A percentile compares a stretch with the other conserved stretches of the same genome.
phyloP scores from a whole-genome alignment of 2,797 vertebrate species.

The Dicrostonyx torquatus region DNA sequence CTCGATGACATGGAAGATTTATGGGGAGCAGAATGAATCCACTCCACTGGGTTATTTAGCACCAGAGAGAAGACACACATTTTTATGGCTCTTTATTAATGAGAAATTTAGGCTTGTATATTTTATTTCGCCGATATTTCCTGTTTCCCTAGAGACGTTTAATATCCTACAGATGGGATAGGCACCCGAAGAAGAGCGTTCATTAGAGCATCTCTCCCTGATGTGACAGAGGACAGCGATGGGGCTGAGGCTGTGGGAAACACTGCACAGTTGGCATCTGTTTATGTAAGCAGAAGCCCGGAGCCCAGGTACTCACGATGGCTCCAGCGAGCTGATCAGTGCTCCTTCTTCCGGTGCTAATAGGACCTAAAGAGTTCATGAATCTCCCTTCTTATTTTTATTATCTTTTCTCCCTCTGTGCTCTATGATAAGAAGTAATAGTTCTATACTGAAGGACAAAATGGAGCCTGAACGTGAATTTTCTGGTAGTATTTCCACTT shows the following conservation, averaged over 20 bases:
- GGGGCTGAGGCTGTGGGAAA: not conserved
- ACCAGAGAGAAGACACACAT: not conserved
- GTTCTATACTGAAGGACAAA: not conserved
- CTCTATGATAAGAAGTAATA: not conserved
- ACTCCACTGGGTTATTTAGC: not conserved
- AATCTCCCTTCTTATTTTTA: not conserved
- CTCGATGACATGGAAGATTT: not conserved
- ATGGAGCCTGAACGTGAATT: not conserved
- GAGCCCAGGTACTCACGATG: not conserved
- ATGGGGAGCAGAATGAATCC: not conserved
- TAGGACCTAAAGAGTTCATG: not conserved
- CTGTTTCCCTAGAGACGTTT: constrained; percentile 17
- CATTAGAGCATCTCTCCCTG: not conserved
- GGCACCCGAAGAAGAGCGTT: not conserved
- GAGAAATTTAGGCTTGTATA: not conserved
- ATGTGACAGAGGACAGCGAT: not conserved
- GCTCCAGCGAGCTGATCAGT: no score
- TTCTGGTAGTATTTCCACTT: constrained; percentile 24
- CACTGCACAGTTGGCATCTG: not conserved
- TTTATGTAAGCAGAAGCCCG: not conserved
- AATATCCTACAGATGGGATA: not conserved
- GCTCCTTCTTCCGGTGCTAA: not conserved
- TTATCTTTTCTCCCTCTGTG: constrained; percentile 10
- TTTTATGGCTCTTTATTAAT: not conserved
- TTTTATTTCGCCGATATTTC: not conserved